Evolutionary conservation across 2,797 vertebrate genomes (phyloP).

Genomic region (Hypotaenidia okinawae): DNA sequence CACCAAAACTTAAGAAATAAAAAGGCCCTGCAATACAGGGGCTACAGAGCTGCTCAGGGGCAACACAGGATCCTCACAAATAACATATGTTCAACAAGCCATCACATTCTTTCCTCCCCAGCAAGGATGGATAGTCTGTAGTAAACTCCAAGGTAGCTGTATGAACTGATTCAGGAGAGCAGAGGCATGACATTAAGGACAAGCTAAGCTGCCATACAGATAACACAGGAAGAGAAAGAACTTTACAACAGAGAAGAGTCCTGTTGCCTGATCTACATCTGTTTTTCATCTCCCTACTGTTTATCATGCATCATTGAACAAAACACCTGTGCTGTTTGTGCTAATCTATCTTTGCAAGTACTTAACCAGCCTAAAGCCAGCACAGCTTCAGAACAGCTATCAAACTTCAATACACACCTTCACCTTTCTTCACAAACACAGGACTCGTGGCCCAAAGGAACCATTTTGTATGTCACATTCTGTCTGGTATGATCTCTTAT

Average conservation of each 20-base stretch:
- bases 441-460: not conserved
- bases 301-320: not conserved
- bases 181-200: not conserved
- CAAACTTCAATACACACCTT: not conserved
- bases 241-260: not conserved
- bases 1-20: not conserved
- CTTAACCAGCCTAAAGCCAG: not conserved
- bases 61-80: not conserved
- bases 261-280: not conserved
- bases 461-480: not conserved
- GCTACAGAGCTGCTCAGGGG: not conserved
- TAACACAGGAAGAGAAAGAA: not conserved
- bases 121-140: not conserved
- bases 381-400: slow-evolving; percentile 16
- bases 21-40: not conserved
- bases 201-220: not conserved
- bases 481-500: not conserved
- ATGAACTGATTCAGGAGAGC: not conserved
- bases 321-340: not conserved
- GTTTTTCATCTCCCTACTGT: not conserved
- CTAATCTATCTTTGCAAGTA: slow-evolving; percentile 12
- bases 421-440: not conserved
- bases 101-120: not conserved
- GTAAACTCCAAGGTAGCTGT: not conserved
- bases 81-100: not conserved